These are phyloP conservation scores for Thecocarcelia acutangulata DNA, from an alignment of 2,888 invertebrate species.

Conservation along the genomic window DNA sequence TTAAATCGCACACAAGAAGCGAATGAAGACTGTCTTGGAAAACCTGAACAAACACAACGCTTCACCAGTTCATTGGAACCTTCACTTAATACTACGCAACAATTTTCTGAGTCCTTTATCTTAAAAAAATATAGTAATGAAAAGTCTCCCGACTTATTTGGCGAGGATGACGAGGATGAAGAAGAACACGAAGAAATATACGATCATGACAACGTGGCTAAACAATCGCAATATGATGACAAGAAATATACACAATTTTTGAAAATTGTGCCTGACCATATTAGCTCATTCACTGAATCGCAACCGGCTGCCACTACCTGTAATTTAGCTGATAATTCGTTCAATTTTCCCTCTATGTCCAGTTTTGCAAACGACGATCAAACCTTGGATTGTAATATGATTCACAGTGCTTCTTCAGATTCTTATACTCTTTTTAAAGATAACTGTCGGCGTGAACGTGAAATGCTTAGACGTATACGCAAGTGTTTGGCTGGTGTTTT, in stretches of 20 bases:
- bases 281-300: conserved; percentile 41
- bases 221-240: conserved; percentile 4
- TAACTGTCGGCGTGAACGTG: conserved; percentile 77
- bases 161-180: conserved; percentile 83
- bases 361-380: conserved; percentile 76
- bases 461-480: conserved; percentile 81
- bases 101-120: conserved; percentile 72
- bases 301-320: conserved; percentile 11
- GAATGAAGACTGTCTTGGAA: background rate
- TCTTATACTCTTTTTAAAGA: conserved; percentile 72
- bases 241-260: conserved; percentile 11
- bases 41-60: background rate
- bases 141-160: conserved; percentile 86
- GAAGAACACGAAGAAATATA: conserved; percentile 48
- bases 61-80: conserved; percentile 66
- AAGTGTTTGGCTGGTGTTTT: conserved; percentile 86
- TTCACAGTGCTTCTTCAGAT: conserved; percentile 65
- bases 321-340: conserved; percentile 69
- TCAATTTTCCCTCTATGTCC: conserved; percentile 74
- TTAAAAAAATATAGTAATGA: conserved; percentile 77
- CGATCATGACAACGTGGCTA: conserved; percentile 11
- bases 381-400: conserved; percentile 70
- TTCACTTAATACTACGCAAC: conserved; percentile 67
- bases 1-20: conserved; percentile 66
- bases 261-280: conserved; percentile 24